Conservation (phyloP, 2,113 vertebrate genomes). For the Crotophaga sulcirostris region DNA sequence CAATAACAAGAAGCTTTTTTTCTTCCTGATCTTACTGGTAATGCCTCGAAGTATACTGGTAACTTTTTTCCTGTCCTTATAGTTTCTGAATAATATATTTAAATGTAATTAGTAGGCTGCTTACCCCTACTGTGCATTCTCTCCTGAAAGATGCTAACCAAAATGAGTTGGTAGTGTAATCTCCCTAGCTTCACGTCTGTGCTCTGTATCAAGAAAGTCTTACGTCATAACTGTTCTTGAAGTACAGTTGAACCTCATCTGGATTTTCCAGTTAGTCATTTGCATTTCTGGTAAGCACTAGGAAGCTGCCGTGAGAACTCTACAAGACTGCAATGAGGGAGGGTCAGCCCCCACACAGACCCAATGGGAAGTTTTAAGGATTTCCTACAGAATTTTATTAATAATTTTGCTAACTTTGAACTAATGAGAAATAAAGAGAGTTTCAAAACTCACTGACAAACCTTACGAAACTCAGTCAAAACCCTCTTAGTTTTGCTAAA, state of each 20-base stretch:
- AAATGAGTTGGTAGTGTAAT: not conserved
- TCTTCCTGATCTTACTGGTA: not conserved
- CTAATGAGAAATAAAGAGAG: not conserved
- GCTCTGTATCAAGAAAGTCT: not conserved
- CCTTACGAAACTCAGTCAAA: not conserved
- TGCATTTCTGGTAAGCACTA: not conserved
- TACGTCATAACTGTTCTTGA: constrained; percentile 15
- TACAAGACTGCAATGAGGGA: not conserved
- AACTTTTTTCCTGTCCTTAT: not conserved
- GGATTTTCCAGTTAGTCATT: constrained; percentile 11
- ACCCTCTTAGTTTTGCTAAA: not conserved
- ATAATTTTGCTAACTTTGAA: not conserved
- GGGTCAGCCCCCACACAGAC: not conserved
- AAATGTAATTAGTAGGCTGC: not conserved
- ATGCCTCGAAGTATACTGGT: not conserved
- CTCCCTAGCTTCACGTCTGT: not conserved
- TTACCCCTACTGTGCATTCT: not conserved
- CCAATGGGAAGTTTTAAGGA: not conserved
- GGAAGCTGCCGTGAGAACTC: not conserved
- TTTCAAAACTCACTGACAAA: not conserved
- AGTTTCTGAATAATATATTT: not conserved
- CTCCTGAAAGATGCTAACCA: not conserved
- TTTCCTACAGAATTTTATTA: not conserved
- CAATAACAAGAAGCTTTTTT: not conserved
- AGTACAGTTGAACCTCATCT: not conserved